These are phyloP conservation scores for Pagetopsis macropterus DNA, from an alignment of 2,797 vertebrate species.

Conservation along the genomic window DNA sequence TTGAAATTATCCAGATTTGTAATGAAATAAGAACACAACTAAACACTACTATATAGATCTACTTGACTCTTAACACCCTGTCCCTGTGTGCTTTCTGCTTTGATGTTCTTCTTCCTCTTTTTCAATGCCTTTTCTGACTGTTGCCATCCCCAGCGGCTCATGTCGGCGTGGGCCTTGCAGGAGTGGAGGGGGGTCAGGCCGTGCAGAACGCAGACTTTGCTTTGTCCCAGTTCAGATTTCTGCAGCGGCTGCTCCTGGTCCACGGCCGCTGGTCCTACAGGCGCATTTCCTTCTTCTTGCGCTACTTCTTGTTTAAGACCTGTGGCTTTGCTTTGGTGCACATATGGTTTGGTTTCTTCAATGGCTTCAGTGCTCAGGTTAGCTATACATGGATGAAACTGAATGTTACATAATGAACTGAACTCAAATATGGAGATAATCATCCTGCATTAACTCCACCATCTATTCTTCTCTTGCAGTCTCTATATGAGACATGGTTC, in stretches of 20 bases:
- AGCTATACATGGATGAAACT: conserved; percentile 19
- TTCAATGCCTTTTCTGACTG: background rate
- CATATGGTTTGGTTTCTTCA: conserved; percentile 92
- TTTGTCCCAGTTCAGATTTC: conserved; percentile 90
- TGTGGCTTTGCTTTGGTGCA: conserved; percentile 87
- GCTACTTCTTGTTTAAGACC: conserved; percentile 94
- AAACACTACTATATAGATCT: too few relatives aligned
- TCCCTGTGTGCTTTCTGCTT: background rate
- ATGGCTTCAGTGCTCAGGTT: conserved; percentile 92
- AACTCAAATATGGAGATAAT: background rate
- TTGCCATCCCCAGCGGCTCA: conserved; percentile 84
- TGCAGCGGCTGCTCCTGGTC: conserved; percentile 90
- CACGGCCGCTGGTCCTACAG: conserved; percentile 94
- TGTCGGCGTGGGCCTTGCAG: conserved; percentile 90
- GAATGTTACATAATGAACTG: background rate
- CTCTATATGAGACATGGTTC: conserved; percentile 93
- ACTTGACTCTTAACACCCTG: background rate
- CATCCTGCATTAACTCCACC: background rate
- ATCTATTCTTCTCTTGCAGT: conserved; percentile 76
- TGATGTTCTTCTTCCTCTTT: background rate
- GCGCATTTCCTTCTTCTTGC: conserved; percentile 89
- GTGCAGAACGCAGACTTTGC: conserved; percentile 92
- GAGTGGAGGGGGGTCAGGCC: conserved; percentile 91
- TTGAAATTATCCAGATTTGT: too few relatives aligned
- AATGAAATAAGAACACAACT: too few relatives aligned